phyloP scores from a whole-genome alignment of 2,888 invertebrate genomes.

The Acanthoscelides obtectus region DNA sequence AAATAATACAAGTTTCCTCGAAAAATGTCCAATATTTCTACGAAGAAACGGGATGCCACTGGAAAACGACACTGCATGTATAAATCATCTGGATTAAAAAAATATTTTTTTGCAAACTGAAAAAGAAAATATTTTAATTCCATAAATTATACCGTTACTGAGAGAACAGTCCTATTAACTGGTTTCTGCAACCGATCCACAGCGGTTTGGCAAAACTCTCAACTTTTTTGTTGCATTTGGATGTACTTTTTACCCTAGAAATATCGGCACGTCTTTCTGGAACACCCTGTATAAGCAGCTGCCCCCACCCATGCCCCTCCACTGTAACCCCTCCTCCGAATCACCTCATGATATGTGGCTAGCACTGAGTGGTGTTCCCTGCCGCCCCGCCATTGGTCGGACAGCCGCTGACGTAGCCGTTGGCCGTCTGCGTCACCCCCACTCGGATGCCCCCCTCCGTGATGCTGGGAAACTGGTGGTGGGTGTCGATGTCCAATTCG shows the following conservation, averaged over 20 bases:
- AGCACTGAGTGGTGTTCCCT: constrained; percentile 21
- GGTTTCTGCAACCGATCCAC: neutral
- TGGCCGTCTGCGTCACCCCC: constrained; percentile 37
- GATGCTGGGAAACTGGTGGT: constrained; percentile 40
- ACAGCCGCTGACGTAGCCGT: constrained; percentile 43
- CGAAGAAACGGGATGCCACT: neutral
- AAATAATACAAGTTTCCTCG: too few species aligned
- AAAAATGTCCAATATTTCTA: too few species aligned
- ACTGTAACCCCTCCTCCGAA: constrained; percentile 6
- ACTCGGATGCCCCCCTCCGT: constrained; percentile 35
- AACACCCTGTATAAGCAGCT: neutral
- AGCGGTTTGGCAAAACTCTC: too few species aligned
- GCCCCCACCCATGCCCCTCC: neutral
- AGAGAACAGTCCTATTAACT: neutral
- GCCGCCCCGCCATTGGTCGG: constrained; percentile 41
- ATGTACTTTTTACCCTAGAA: too few species aligned
- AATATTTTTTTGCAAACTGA: neutral
- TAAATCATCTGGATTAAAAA: neutral
- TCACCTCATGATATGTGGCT: constrained; percentile 4
- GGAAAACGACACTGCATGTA: neutral
- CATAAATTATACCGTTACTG: neutral
- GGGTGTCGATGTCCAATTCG: constrained; percentile 29
- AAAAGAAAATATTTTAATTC: neutral
- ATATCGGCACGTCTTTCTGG: neutral
- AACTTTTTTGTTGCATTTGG: too few species aligned